phyloP scores from a whole-genome alignment of 2,113 vertebrate species.

The Cyprinodon variegatus region DNA sequence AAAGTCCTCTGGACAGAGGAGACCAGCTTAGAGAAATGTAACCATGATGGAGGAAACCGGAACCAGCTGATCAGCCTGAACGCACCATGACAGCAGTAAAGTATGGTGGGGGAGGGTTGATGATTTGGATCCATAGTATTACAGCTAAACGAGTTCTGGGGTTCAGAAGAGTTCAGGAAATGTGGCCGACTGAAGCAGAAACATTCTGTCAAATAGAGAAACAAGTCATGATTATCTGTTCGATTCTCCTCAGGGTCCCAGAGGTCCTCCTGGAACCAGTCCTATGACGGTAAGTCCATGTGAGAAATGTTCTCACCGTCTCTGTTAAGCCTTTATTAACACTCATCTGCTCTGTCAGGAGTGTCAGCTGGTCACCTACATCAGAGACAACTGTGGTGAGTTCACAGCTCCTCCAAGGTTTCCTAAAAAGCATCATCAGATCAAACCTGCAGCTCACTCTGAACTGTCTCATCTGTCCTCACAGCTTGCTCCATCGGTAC shows the following conservation, averaged over 20 bases:
- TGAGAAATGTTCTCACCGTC: neutral
- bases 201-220: neutral
- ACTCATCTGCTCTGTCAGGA: slow-evolving; percentile 57
- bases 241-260: slow-evolving; percentile 76
- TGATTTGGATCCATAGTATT: no score
- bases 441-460: neutral
- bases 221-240: neutral
- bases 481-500: slow-evolving; percentile 78
- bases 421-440: neutral
- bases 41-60: no score
- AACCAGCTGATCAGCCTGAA: no score
- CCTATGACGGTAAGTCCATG: slow-evolving; percentile 78
- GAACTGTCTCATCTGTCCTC: neutral
- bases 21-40: no score
- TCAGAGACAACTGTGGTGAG: slow-evolving; percentile 87
- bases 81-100: no score
- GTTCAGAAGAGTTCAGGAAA: no score
- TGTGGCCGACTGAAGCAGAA: no score
- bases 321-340: neutral
- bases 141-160: no score
- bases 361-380: slow-evolving; percentile 85
- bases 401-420: slow-evolving; percentile 1
- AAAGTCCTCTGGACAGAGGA: no score
- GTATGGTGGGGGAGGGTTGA: no score
- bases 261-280: slow-evolving; percentile 75